Base-by-base conservation (phyloP, 1,140 invertebrate genomes). In the Doryteuthis pealeii region DNA sequence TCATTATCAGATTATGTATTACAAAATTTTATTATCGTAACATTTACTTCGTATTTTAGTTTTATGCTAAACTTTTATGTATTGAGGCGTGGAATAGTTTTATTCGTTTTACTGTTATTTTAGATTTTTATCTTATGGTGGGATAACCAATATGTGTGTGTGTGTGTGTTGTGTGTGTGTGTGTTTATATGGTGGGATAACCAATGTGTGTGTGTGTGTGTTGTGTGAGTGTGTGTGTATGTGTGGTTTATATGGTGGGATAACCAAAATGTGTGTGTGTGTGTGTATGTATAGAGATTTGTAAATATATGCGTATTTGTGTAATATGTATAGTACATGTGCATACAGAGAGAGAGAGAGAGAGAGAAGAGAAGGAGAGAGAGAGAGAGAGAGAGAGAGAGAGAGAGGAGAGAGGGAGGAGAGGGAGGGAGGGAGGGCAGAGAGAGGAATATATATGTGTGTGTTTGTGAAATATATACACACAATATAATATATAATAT, bases 201-300 rank as follows among this genome's bases (percentile, higher is more conserved):
- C n/a, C n/a, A n/a, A n/a, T n/a, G n/a, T n/a, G n/a, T n/a, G n/a
- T n/a, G n/a, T n/a, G n/a, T n/a, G n/a, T n/a, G n/a, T n/a, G n/a
- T n/a, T n/a, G n/a, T n/a, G 58, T 73, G 72, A 66, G 72, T 73
- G 72, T 73, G 72, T 73, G 72, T 66, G 72, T 66, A 62, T 73
- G 72, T 73, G 72, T 73, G 58, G n/a, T n/a, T n/a, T n/a, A n/a
- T n/a, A n/a, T n/a, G n/a, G n/a, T n/a, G n/a, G n/a, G n/a, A n/a
- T n/a, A n/a, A n/a, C n/a, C n/a, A n/a, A n/a, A n/a, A n/a, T 67
- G 65, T 72, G 71, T 72, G 71, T 72, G 71, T 72, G 71, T 72
- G 71, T 72, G 40, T 54, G 71, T 54, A 45, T 72, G 71, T 72
- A 49, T 72, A 49, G 35, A 62, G 65, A 62, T 73, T 26, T 67